These are phyloP conservation scores for Laterallus jamaicensis DNA, from an alignment of 2,113 vertebrate genomes.

Conservation along the genomic window DNA sequence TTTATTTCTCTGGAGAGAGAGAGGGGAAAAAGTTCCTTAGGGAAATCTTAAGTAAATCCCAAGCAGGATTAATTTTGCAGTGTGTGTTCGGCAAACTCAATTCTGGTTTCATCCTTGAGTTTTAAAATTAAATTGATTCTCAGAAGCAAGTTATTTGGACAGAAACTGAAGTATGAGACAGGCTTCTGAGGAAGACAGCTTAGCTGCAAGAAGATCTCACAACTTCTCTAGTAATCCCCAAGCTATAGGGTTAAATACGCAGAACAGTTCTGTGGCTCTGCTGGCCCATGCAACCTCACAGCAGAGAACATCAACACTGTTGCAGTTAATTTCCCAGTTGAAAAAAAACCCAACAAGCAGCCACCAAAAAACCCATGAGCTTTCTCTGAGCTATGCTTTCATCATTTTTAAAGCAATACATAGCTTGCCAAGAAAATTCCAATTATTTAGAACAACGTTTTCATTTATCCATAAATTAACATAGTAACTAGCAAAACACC, in stretches of 20 bases:
- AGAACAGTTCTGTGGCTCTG: not conserved
- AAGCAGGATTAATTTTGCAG: not conserved
- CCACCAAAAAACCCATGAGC: not conserved
- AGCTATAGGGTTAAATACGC: not conserved
- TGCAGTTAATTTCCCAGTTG: not conserved
- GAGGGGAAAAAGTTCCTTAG: not conserved
- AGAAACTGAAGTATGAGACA: not conserved
- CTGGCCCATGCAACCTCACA: not conserved
- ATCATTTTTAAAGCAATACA: not conserved
- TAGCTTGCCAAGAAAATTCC: not conserved
- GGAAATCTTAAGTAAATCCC: conserved; percentile 44
- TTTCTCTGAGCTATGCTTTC: not conserved
- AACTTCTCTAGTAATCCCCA: not conserved
- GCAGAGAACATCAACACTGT: not conserved
- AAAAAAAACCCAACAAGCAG: not conserved
- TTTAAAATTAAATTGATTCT: conserved; percentile 6
- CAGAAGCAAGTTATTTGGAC: conserved; percentile 22
- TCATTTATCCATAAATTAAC: conserved; percentile 38
- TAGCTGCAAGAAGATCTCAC: not conserved
- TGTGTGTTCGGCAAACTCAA: not conserved
- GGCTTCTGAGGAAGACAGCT: not conserved
- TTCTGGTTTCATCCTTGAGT: not conserved
- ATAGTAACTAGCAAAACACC: not conserved
- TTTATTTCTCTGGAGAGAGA: conserved; percentile 5
- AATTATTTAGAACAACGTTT: not conserved